These are phyloP conservation scores for Trichonephila clavipes DNA, from an alignment of 1,140 invertebrate species.

Conservation along the genomic window DNA sequence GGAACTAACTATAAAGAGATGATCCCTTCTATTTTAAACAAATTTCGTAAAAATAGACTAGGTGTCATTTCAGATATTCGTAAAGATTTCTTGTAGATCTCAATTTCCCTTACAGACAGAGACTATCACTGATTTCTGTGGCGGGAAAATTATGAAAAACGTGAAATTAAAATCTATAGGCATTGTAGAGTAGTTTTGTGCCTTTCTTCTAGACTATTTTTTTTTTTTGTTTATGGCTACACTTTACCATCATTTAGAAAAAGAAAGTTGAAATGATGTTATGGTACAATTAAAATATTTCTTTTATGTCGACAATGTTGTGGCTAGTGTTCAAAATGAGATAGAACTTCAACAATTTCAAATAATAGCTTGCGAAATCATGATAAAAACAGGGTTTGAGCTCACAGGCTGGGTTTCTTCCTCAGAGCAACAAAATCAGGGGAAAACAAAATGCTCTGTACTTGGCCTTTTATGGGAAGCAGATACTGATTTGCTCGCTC, in stretches of 20 bases:
- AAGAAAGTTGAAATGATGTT: conserved; percentile 5
- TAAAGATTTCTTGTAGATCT: conserved; percentile 40
- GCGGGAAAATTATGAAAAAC: conserved; percentile 32
- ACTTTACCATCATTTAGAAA: conserved; percentile 30
- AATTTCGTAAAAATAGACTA: conserved; percentile 17
- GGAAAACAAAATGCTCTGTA: not conserved
- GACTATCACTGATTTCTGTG: conserved; percentile 41
- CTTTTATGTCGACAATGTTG: not conserved
- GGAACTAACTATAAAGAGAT: not conserved
- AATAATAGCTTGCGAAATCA: conserved; percentile 4
- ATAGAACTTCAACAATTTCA: not conserved
- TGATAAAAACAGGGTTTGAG: conserved; percentile 32
- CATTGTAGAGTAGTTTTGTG: not conserved
- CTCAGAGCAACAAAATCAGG: no score
- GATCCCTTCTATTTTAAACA: conserved; percentile 14
- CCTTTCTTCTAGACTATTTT: not conserved
- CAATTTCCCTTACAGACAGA: not conserved
- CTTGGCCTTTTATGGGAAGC: conserved; percentile 37
- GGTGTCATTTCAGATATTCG: conserved; percentile 26
- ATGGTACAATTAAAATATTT: not conserved
- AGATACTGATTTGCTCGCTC: not conserved
- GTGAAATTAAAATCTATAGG: not conserved
- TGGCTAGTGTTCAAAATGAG: not conserved
- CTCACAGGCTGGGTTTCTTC: not conserved
- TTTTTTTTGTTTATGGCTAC: conserved; percentile 41